Base-by-base conservation (phyloP, 2,888 invertebrate species). In the Erannis defoliaria region DNA sequence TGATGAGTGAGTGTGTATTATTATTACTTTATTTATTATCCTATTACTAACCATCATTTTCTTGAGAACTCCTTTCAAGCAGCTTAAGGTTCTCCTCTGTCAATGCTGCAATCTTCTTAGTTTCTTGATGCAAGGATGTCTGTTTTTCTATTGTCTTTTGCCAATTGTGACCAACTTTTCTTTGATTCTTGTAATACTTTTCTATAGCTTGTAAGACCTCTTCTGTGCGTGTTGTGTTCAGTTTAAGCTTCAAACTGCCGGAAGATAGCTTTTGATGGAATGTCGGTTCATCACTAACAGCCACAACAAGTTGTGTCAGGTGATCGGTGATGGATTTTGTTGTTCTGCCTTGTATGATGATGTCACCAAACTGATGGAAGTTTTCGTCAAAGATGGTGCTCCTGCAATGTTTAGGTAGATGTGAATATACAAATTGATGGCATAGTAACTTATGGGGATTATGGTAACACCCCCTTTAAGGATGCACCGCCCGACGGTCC, bases 361-460 rank as follows among this genome's bases (percentile, higher is more conserved):
- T 54, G n/a, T 90, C 87, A 0, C 91, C 91, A 71, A 81, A 91
- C 73, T 86, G 88, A 65, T 90, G 88, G 8, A 83, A 72, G 61
- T 85, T 88, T 49, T 82, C 77, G 46, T 88, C 82, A 50, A 91
- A 90, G 38, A 90, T 83, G 2, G 91, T 84, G n/a, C 73, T 68
- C 59, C 90, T 90, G 77, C 18, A 79, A 81, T 37, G 55, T 64
- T 31, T 54, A 19, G 35, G 48, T 10, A 1, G 2, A 5, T 43
- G 16, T 14, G 8, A 9, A 29, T 18, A 18, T 29, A 29, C n/a
- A 8, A 43, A n/a, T n/a, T 43, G 10, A 5, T 4, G 10, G 12
- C 8, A 8, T 2, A 12, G 6, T 42, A n/a, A 1, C n/a, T 21
- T 21, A 9, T 33, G 33, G n/a, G n/a, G n/a, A n/a, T n/a, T n/a